Base-by-base conservation (phyloP, 2,888 invertebrate genomes). In the Scaptodrosophila latifasciaeformis region DNA sequence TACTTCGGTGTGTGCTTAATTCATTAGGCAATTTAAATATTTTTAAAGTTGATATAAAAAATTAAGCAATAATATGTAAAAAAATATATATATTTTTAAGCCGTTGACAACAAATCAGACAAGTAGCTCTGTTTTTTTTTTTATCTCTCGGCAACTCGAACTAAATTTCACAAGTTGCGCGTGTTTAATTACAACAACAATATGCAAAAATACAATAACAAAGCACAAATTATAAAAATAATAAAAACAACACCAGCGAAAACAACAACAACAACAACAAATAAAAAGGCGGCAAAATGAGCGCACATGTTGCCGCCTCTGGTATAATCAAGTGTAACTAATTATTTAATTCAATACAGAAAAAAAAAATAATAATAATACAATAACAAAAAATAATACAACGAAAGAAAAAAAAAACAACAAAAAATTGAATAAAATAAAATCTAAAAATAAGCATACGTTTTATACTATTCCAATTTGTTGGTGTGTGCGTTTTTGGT, bases 331-430 rank as follows among this genome's bases (percentile, higher is more conserved):
- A 24, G 30, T 60, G 55, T 57, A 67, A 64, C 80, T 74, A 75
- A 80, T 75, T 75, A 61, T 57, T 55, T 62, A 65, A 55, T 65
- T 80, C 62, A 77, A 75, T 64, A 80, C 47, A 56, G 51, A 67
- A n/a, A 24, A 43, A 35, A 43, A 42, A n/a, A n/a, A 57, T 62
- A 52, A 67, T 59, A 63, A 61, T 55, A 48, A 51, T 47, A 40
- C 76, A 61, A 35, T 42, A 39, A 24, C 39, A 45, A 61, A 21
- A 51, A 59, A 54, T 40, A 55, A 60, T 61, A 53, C 45, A 34
- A 35, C 30, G 49, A 49, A 47, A 53, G 13, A 49, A 45, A 48
- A 40, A 15, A 44, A 49, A 54, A 40, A 37, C 18, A 45, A n/a
- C 24, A 56, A 53, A 40, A 49, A 27, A 30, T 6, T 1, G 21